Base-by-base conservation (phyloP, 1,140 invertebrate species). In the Mycetomoellerius zeteki region DNA sequence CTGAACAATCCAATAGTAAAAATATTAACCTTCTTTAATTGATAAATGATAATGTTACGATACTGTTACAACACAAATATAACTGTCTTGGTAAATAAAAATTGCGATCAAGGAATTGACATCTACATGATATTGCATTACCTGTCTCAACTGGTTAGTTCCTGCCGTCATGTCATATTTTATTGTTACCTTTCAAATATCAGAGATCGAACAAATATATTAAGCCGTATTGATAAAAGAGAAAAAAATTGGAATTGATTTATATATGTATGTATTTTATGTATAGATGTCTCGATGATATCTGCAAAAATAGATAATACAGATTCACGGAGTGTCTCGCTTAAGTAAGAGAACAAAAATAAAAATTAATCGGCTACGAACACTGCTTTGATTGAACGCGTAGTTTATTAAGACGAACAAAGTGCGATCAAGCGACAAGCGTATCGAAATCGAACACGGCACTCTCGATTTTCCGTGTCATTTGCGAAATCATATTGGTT, bases 371-470 rank as follows among this genome's bases (percentile, higher is more conserved):
- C 7, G 3, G 0, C 1, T 2, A 24, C 7, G 1, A 21, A 37
- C 19, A 10, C 54, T 27, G 7, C 19, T 76, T 62, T 76, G 76
- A 76, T 84, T 37, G 14, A 75, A 60, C 1, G n/a, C n/a, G 3
- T n/a, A 62, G 24, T 84, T 84, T 84, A 62, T 76, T 76, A 76
- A 84, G 71, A 75, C n/a, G 54, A 60, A 75, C 69, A 84, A 30
- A 33, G 50, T 65, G 81, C n/a, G 81, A 8, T 47, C 16, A 64
- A 50, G 33, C 71, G 12, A 62, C 14, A 33, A 12, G 47, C 33
- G 33, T 37, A 37, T 84, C 71, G 43, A 84, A 62, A 62, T 19
- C 54, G 54, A n/a, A 81, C 27, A 69, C 27, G 69, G 24, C 24
- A 21, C 24, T 62, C 21, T 76, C 21, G 56, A 84, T 84, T 84